These are phyloP conservation scores for Rotaria macrura DNA, from an alignment of 2,888 invertebrate species.

Conservation along the genomic window DNA sequence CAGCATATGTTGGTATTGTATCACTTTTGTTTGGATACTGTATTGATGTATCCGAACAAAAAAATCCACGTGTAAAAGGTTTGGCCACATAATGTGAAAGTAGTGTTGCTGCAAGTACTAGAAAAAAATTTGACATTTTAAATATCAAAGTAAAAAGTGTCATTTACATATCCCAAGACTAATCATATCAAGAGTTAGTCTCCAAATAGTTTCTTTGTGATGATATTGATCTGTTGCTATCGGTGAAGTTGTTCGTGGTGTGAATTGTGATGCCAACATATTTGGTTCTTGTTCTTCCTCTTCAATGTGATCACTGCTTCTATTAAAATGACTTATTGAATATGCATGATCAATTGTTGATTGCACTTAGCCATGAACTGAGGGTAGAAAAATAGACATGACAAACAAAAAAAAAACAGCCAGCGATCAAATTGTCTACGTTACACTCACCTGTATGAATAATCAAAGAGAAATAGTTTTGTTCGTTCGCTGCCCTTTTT, in stretches of 20 bases:
- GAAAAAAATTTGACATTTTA: background rate
- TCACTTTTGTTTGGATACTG: constrained; percentile 25
- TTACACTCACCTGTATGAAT: background rate
- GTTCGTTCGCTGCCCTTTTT: background rate
- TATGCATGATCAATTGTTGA: background rate
- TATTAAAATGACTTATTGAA: background rate
- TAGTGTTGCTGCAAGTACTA: background rate
- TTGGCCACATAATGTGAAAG: background rate
- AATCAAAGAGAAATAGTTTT: background rate
- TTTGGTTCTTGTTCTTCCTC: background rate
- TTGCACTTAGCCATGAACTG: background rate
- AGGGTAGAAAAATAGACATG: background rate
- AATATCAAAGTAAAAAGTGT: background rate
- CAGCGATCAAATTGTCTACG: no score
- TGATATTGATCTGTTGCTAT: background rate
- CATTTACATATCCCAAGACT: background rate
- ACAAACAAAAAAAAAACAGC: background rate
- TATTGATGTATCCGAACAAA: constrained; percentile 33
- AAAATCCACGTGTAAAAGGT: constrained; percentile 33
- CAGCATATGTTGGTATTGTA: constrained; percentile 28
- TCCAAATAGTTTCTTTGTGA: background rate
- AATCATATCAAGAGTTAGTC: background rate
- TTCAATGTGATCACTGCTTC: background rate
- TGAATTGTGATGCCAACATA: background rate
- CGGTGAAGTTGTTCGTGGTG: background rate